Evolutionary conservation across 2,888 invertebrate species (phyloP).

Genomic region (Eristalis pertinax): DNA sequence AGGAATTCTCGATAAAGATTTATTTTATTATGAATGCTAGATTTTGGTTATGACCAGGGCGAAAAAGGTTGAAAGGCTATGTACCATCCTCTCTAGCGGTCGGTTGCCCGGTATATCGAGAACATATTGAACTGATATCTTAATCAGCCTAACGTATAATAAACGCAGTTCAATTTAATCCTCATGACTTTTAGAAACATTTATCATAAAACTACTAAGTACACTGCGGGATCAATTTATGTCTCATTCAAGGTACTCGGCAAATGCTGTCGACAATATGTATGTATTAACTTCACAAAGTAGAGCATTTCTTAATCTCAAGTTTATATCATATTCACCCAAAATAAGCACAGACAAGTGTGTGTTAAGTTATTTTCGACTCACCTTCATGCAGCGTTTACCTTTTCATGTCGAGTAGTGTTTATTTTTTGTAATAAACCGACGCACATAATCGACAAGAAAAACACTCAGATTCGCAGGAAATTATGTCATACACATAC

Average conservation of each 20-base stretch:
- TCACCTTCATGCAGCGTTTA: not conserved
- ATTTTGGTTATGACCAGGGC: too few species aligned
- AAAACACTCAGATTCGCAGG: slow-evolving; percentile 29
- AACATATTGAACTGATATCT: too few species aligned
- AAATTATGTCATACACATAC: slow-evolving; percentile 50
- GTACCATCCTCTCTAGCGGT: too few species aligned
- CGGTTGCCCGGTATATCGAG: too few species aligned
- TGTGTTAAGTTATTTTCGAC: not conserved
- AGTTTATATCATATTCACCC: not conserved
- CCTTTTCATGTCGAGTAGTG: not conserved
- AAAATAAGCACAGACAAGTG: not conserved
- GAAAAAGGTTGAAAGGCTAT: too few species aligned
- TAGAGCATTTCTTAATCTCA: not conserved
- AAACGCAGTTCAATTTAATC: not conserved
- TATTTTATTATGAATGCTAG: too few species aligned
- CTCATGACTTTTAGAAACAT: not conserved
- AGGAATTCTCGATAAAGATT: too few species aligned
- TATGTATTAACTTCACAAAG: not conserved
- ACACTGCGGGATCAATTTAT: not conserved
- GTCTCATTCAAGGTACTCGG: not conserved
- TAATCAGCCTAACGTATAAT: too few species aligned
- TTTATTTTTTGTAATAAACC: slow-evolving; percentile 1
- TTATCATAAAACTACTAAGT: not conserved
- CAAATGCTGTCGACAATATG: not conserved
- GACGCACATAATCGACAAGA: slow-evolving; percentile 14